Conservation (phyloP, 92 coral and sea anemone genomes). For the Epizoanthus fatuus region DNA sequence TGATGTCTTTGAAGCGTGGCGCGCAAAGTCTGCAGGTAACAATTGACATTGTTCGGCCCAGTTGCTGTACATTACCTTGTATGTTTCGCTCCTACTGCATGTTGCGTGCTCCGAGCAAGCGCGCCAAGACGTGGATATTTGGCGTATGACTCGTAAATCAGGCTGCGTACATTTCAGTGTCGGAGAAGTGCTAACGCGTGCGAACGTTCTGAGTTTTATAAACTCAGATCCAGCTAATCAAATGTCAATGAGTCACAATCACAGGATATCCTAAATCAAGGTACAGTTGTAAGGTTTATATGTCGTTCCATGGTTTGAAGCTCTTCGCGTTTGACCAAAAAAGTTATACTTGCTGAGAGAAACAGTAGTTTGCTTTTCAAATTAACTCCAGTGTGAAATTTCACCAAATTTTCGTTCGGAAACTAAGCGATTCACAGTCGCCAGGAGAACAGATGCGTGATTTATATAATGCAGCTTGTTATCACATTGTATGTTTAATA, state of each 20-base stretch:
- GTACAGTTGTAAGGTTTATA: not conserved
- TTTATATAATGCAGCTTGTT: not conserved
- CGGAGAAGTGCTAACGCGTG: not conserved
- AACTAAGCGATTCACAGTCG: not conserved
- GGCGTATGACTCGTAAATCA: no score
- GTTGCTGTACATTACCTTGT: conserved; percentile 26
- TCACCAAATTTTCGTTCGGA: not conserved
- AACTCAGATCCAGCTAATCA: not conserved
- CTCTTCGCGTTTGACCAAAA: not conserved
- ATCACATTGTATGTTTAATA: conserved; percentile 9
- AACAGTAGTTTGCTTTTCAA: not conserved
- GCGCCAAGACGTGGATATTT: conserved; percentile 4
- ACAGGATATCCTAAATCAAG: conserved; percentile 3
- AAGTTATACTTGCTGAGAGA: not conserved
- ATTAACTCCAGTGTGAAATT: not conserved
- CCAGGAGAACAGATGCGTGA: conserved; percentile 34
- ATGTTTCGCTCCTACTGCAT: not conserved
- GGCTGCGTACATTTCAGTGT: not conserved
- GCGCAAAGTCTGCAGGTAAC: conserved; percentile 28
- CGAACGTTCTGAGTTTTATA: not conserved
- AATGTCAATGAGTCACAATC: not conserved
- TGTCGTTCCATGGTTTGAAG: not conserved
- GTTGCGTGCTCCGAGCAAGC: not conserved
- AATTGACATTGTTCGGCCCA: conserved; percentile 28
- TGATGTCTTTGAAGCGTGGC: conserved; percentile 39